Evolutionary conservation across 2,888 invertebrate genomes (phyloP).

Genomic region (Xestobium rufovillosum): DNA sequence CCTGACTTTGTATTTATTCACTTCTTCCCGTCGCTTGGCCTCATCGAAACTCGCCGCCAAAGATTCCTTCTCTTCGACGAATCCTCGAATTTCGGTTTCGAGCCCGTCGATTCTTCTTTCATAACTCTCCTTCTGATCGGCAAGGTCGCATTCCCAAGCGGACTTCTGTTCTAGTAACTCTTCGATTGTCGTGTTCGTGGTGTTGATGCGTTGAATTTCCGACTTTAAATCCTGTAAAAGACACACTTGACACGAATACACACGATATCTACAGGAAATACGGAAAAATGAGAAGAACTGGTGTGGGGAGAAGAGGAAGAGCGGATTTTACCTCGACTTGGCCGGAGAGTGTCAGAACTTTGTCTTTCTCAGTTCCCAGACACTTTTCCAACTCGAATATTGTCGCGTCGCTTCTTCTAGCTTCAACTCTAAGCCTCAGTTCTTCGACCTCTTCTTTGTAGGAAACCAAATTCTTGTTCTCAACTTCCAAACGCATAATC

Average conservation of each 20-base stretch:
- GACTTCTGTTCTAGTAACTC: no score
- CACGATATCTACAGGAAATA: not conserved
- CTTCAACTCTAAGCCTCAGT: conserved; percentile 41
- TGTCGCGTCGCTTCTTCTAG: conserved; percentile 44
- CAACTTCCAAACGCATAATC: conserved; percentile 39
- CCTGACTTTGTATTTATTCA: conserved; percentile 34
- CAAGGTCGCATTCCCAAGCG: not conserved
- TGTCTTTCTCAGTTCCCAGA: not conserved
- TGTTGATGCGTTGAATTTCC: not conserved
- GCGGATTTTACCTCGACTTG: not conserved
- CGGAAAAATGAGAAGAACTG: not conserved
- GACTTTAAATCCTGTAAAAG: conserved; percentile 1
- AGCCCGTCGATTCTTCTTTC: conserved; percentile 18
- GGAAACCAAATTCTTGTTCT: conserved; percentile 21
- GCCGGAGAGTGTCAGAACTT: not conserved
- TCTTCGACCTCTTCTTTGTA: conserved; percentile 42
- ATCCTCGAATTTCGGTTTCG: conserved; percentile 35
- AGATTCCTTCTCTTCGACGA: conserved; percentile 29
- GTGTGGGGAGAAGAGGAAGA: not conserved
- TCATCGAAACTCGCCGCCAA: conserved; percentile 26
- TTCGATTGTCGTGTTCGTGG: not conserved
- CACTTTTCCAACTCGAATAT: conserved; percentile 23
- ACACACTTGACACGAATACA: no score
- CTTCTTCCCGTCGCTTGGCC: conserved; percentile 22
- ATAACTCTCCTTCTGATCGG: conserved; percentile 33